Percentiles rank a stretch among this genome's conserved stretches.
These are phyloP conservation scores for Macaria liturata DNA, from an alignment of 2,888 invertebrate species.

Conservation along the genomic window DNA sequence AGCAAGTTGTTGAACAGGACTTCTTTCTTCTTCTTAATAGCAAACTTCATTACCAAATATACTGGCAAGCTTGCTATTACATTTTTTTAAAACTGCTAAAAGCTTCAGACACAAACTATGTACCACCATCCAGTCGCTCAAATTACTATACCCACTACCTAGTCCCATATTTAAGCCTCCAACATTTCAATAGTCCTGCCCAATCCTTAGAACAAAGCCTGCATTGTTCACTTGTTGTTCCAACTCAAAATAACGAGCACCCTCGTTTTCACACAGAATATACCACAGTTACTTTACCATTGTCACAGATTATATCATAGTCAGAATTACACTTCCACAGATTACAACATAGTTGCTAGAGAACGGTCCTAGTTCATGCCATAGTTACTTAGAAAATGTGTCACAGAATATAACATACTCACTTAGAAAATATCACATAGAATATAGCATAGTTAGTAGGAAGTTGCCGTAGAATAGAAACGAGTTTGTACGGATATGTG, in stretches of 20 bases:
- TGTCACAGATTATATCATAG: neutral
- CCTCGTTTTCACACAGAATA: conserved; percentile 12
- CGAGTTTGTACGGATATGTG: too few relatives aligned
- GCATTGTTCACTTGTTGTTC: conserved; percentile 28
- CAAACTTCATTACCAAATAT: too few relatives aligned
- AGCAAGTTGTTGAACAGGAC: too few relatives aligned
- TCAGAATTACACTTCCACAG: neutral
- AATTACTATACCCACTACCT: too few relatives aligned
- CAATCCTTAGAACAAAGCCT: conserved; percentile 26
- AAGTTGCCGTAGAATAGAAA: too few relatives aligned
- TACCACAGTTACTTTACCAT: neutral
- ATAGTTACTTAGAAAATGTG: neutral
- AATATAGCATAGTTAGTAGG: neutral
- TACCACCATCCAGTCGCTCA: too few relatives aligned
- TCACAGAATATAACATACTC: neutral
- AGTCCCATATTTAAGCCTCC: conserved; percentile 8
- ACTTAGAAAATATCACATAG: neutral
- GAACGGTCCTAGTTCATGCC: neutral
- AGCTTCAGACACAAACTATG: too few relatives aligned
- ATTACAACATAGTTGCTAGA: too few relatives aligned
- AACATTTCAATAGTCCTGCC: conserved; percentile 26
- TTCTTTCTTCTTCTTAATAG: too few relatives aligned
- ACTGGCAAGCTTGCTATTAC: too few relatives aligned
- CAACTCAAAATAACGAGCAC: conserved; percentile 38
- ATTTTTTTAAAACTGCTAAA: too few relatives aligned